Base-by-base conservation (phyloP, 2,113 vertebrate genomes). In the Corythornis madagascariensis region DNA sequence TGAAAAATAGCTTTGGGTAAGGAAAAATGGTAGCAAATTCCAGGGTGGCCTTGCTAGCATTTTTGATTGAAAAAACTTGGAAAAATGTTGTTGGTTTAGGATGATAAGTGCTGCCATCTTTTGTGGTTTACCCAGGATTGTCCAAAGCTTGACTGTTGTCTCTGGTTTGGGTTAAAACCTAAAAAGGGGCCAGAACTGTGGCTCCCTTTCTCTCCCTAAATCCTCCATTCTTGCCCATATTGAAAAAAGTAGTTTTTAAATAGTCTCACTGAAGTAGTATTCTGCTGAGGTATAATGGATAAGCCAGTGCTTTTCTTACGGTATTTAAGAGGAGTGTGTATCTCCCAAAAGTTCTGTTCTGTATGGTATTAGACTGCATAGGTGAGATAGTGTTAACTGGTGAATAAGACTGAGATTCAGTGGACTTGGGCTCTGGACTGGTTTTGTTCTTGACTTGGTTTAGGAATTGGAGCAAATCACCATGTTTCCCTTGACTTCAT, bases 11-110 rank as follows among this genome's bases (percentile, higher is more conserved):
- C 89, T 96, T 92, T 93, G 93, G 94, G 94, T 94, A 93, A 83
- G 91, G 91, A 90, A 92, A 96, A 94, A 92, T 95, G 89, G 95
- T 96, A 96, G 94, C 95, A 93, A 93, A 96, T 96, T 96, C 96
- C 94, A 96, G 89, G 93, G 95, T 95, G 89, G 96, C 91, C 96
- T 94, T 92, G 77, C 92, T 95, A 91, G 78, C 74, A 80, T 93
- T 90, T 93, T 89, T 95, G 89, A 96, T 93, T 94, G 89, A 84
- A 96, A 92, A 93, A 93, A 69, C 88, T 93, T 93, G 96, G 94
- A 93, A 93, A 95, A 93, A 87, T 63, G 22, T 85, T 92, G 90
- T 96, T 96, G 94, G 76, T 96, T 95, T 90, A 96, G 81, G 86
- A 94, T 48, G 92, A 94, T 73, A 90, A 90, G 71, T 70, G 84